Evolutionary conservation across 1,140 invertebrate genomes (phyloP).

Genomic region (Holcopasites calliopsidis): DNA sequence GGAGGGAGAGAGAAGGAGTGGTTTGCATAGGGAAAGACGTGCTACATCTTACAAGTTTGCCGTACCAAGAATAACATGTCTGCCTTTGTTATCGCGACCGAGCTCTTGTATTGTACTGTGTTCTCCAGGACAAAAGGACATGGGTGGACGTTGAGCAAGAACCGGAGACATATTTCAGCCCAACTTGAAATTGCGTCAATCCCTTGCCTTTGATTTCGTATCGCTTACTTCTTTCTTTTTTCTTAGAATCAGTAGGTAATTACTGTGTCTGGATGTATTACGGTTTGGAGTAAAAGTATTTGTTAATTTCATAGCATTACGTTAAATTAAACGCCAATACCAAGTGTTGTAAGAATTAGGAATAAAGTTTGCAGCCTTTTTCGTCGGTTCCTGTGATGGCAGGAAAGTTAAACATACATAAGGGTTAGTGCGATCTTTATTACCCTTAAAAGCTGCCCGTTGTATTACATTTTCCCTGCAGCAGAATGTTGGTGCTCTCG

Average conservation of each 20-base stretch:
- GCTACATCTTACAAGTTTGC: slow-evolving; percentile 7
- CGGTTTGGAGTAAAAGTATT: no score
- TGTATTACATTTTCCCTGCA: neutral
- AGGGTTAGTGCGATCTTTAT: neutral
- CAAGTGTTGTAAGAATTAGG: neutral
- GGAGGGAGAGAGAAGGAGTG: slow-evolving; percentile 47
- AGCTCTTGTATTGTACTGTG: slow-evolving; percentile 22
- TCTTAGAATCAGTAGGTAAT: no score
- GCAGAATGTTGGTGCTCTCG: neutral
- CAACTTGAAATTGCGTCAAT: neutral
- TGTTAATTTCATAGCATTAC: no score
- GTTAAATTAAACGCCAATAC: no score
- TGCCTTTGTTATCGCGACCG: slow-evolving; percentile 17
- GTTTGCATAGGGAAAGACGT: slow-evolving; percentile 43
- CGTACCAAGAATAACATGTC: slow-evolving; percentile 19
- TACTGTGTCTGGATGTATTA: no score
- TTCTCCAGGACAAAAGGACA: slow-evolving; percentile 36
- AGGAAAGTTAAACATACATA: neutral
- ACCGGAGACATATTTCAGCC: neutral
- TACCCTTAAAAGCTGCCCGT: neutral
- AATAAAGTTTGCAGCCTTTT: neutral
- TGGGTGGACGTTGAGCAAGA: neutral
- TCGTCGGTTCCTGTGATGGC: neutral
- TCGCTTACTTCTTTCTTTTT: no score
- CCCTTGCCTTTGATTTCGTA: neutral